Percentiles rank a stretch among this genome's conserved stretches.
Conservation (phyloP, 2,797 vertebrate genomes). For the Anniella stebbinsi region DNA sequence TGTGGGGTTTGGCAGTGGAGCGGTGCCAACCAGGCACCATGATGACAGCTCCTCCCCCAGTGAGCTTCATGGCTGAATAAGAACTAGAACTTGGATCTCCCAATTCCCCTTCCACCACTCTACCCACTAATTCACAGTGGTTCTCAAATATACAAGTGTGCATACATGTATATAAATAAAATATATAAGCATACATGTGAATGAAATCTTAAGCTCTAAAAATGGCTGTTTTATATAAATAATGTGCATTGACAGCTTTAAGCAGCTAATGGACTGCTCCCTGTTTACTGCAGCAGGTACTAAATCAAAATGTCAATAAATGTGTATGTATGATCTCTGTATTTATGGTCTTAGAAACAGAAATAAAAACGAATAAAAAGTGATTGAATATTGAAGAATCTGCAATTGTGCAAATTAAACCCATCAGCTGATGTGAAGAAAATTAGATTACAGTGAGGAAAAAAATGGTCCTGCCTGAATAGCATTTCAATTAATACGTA, state of each 20-base stretch:
- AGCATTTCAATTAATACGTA: constrained; percentile 65
- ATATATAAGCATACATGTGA: background rate
- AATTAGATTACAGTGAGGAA: constrained; percentile 58
- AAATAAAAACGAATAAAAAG: constrained; percentile 19
- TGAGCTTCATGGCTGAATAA: too few species aligned
- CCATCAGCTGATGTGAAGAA: constrained; percentile 25
- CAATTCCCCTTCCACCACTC: too few species aligned
- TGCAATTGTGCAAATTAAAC: constrained; percentile 29
- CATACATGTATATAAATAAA: too few species aligned
- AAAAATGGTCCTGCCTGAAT: constrained; percentile 49
- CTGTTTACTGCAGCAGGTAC: background rate
- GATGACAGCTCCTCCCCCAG: too few species aligned
- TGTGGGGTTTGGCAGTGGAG: too few species aligned
- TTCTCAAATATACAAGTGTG: too few species aligned
- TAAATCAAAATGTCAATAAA: constrained; percentile 25
- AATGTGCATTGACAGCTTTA: background rate
- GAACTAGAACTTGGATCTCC: too few species aligned
- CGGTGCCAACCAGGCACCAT: too few species aligned
- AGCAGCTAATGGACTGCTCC: background rate
- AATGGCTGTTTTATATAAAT: background rate
- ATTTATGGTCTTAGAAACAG: constrained; percentile 11
- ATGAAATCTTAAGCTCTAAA: background rate
- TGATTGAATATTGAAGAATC: constrained; percentile 26
- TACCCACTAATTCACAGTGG: too few species aligned
- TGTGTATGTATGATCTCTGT: background rate